A percentile compares a stretch with the other conserved stretches of the same genome.
These are phyloP conservation scores for Laspeyria flexula DNA, from an alignment of 2,888 invertebrate genomes.

Conservation along the genomic window DNA sequence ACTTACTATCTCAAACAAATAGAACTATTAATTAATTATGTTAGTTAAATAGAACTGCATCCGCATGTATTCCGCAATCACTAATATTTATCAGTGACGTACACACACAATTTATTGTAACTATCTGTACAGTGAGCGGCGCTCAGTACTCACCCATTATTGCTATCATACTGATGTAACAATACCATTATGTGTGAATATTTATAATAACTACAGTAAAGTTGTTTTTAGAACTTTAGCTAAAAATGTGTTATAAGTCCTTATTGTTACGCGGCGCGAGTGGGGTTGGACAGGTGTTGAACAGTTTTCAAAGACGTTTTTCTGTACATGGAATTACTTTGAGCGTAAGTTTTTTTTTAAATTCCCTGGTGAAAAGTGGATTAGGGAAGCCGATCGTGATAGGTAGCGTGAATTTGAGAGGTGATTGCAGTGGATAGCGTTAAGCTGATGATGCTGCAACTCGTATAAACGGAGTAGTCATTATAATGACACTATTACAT, in stretches of 20 bases:
- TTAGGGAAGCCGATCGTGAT: no score
- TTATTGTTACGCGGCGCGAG: constrained; percentile 51
- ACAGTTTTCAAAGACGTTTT: constrained; percentile 55
- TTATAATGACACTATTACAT: no score
- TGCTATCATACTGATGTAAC: constrained; percentile 25
- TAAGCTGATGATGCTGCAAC: no score
- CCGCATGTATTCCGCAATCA: constrained; percentile 44
- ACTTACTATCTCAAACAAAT: no score
- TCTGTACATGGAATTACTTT: constrained; percentile 59
- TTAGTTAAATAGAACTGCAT: constrained; percentile 4
- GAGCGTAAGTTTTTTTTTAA: constrained; percentile 62
- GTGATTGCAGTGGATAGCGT: no score
- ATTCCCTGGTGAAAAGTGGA: no score
- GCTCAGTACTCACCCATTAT: constrained; percentile 49
- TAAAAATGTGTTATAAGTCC: constrained; percentile 65
- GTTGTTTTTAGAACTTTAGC: constrained; percentile 8
- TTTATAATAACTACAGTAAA: constrained; percentile 6
- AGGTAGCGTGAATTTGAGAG: not conserved
- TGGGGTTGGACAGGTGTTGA: constrained; percentile 42
- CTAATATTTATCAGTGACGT: constrained; percentile 55
- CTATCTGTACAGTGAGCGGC: constrained; percentile 44
- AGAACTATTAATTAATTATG: no score
- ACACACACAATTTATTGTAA: constrained; percentile 50
- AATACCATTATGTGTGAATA: constrained; percentile 20
- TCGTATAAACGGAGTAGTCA: no score